These are phyloP conservation scores for Conomelus anceps DNA, from an alignment of 2,888 invertebrate genomes.

Conservation along the genomic window DNA sequence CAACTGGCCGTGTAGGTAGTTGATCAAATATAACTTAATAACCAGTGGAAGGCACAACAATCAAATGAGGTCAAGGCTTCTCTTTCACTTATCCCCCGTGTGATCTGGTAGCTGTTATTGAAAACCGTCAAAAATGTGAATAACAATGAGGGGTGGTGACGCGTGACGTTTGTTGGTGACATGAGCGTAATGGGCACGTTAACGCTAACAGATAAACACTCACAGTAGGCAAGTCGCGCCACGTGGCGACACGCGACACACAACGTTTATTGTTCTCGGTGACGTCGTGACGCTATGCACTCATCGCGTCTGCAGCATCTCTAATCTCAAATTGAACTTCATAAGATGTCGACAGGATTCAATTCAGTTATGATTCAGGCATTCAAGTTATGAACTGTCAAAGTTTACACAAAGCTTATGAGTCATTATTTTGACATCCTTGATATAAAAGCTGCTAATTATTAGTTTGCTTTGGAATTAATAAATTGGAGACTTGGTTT, in stretches of 20 bases:
- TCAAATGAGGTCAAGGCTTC: not conserved
- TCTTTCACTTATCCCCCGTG: not conserved
- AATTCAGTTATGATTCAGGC: not conserved
- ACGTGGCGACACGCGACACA: not conserved
- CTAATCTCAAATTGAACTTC: not conserved
- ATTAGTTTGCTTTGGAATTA: no score
- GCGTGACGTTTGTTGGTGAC: not conserved
- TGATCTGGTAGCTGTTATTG: not conserved
- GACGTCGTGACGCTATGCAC: not conserved
- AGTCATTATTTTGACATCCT: not conserved
- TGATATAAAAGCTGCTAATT: no score
- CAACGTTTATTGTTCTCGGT: not conserved
- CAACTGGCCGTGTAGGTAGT: no score
- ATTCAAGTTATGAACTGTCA: not conserved
- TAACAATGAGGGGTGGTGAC: not conserved
- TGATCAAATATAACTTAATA: no score
- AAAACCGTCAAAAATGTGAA: slow-evolving; percentile 5
- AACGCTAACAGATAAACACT: not conserved
- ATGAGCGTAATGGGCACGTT: not conserved
- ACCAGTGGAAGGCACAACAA: not conserved
- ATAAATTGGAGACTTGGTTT: no score
- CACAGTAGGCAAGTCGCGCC: no score
- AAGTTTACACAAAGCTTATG: not conserved
- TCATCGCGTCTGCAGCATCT: not conserved
- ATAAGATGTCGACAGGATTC: not conserved